Evolutionary conservation across 2,888 invertebrate species (phyloP), one percentile per base, ranked within the genome.

Genomic region (Meganola albula): DNA sequence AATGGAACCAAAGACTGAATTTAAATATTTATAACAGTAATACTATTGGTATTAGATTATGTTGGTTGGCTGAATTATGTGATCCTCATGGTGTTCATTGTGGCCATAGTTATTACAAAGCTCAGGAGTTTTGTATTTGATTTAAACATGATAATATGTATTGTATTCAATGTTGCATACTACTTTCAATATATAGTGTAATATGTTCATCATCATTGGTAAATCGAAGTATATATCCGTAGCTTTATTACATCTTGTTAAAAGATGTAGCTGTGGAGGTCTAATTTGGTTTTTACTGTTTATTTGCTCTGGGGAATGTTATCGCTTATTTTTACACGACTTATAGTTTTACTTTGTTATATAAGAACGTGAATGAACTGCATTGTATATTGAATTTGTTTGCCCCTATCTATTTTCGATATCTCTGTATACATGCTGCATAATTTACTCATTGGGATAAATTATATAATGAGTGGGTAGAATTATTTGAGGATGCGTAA

Each of bases 1-100:
- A 71, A 69, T 64, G 68, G 64, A 76, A 77, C 77, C 79, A 80
- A 82, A 80, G 80, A 80, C 79, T 80, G 80, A 76, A 67, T 53
- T 58, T 63, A 62, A 73, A 71, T 75, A 77, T 53, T 57, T 74
- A 75, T 74, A 71, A 71, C 69, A 65, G 61, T 70, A 69, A 68
- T 69, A 58, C 43, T 74, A 72, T 70, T 74, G 75, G 72, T 70
- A 63, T 74, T 73, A 74, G 69, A 72, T 72, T 75, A 74, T 65
- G 62, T 61, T 62, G 50, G 50, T 54, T 44, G 48, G 50, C 55
- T 55, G 48, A 53, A 49, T 51, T 55, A 54, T 53, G 51, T 49
- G 43, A 44, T 48, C 50, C 53, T 47, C 48, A 36, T 40, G 40
- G 49, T 40, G 41, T 42, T 49, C 48, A 48, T 52, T 44, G 39